Base-by-base conservation (phyloP, 2,797 vertebrate genomes). In the Coregonus suidteri region DNA sequence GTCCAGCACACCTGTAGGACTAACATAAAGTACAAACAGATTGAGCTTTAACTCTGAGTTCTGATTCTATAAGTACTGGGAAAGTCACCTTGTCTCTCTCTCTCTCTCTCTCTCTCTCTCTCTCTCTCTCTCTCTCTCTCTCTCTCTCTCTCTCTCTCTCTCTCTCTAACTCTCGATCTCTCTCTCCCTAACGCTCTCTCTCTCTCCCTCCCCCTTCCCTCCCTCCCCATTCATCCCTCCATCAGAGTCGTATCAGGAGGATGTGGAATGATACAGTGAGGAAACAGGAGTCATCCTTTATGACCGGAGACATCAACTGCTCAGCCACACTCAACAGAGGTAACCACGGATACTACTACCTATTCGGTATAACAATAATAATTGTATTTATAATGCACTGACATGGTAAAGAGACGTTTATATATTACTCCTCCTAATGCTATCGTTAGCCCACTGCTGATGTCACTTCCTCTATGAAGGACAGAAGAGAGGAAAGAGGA, bases 251-350 rank as follows among this genome's bases (percentile, higher is more conserved):
- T 79, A 99, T 99, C 88, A 95, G 98, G 87, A 95, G 98, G 91
- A 99, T 99, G 98, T 99, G 98, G 98, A 99, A 99, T 79, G 98
- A 99, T 94, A 99, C 98, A 3, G 98, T 99, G 90, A 95, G 98
- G 93, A 99, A 99, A 87, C 98, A 99, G 92, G 98, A 99, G 92
- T 99, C 98, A 82, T 99, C 98, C 93, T 99, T 99, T 95, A 99
- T 99, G 93, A 98, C 97, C 69, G 97, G 97, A 90, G 98, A 99
- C 93, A 97, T 99, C 94, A 99, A 98, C 95, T 99, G 97, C 92
- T 98, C 97, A 68, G 95, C 97, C 1, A 97, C 98, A 85, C 96
- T 99, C 91, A 99, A 99, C 95, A 96, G 98, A 99, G 98, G 98
- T 99, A 97, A 96, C 66, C 31, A 68, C 9, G 14, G 31, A 30